Evolutionary conservation across 35 echinoderm and acorn worm species (phyloP), one percentile per base, ranked within the genome.

Genomic region (Diadema setosum): DNA sequence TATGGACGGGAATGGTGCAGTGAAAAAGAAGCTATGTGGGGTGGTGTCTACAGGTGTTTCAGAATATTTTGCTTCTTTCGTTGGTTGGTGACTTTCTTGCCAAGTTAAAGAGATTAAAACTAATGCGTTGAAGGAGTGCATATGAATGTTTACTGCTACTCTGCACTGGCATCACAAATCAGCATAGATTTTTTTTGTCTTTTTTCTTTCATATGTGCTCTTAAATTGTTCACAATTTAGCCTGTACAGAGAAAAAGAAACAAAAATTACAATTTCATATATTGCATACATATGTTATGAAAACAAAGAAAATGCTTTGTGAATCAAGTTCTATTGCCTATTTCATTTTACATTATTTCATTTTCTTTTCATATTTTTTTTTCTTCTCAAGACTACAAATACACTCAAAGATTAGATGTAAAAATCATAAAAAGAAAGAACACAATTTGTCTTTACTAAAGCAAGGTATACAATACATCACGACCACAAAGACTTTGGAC

Each of bases 311-410:
- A 78, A 78, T 42, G 73, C 73, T 78, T 21, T 43, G 73, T 78
- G 40, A 78, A 42, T 44, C 33, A 78, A 78, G 24, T n/a, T 78
- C 73, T 78, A 78, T 78, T 78, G 73, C 73, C 73, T 78, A 78
- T 78, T 78, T 78, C 40, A 78, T 78, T 3, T 78, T 44, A 78
- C 20, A 44, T 78, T 78, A 78, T 78, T 78, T 78, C 73, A 78
- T 78, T 78, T 78, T 23, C 24, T 78, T 41, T 23, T 9, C n/a
- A 5, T 20, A 67, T 67, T 65, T 65, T 65, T 24, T 21, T 61
- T 61, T 18, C 5, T 67, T 67, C 16, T 67, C 63, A 26, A 67
- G 27, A 12, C 37, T 33, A 67, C 37, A 34, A 67, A 34, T 33
- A 67, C 63, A 67, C 26, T 67, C 37, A 67, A 67, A 67, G 63